Conservation (phyloP, 2,888 invertebrate genomes). For the Dicranocentrus wangi region DNA sequence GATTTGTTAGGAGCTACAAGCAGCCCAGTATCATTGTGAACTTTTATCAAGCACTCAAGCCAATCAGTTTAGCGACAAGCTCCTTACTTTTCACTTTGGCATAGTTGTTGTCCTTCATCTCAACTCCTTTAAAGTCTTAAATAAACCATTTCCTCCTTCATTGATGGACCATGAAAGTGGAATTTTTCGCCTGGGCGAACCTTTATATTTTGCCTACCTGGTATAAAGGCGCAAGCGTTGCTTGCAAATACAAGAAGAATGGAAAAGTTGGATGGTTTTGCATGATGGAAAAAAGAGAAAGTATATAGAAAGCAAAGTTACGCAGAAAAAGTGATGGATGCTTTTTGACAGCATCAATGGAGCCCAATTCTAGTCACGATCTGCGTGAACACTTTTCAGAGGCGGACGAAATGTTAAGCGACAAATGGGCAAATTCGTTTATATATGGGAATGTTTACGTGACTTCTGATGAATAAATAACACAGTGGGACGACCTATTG, state of each 20-base stretch:
- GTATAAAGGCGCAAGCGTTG: neutral
- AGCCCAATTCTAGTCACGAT: neutral
- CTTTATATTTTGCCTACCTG: neutral
- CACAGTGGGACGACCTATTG: too few relatives aligned
- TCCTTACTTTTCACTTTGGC: neutral
- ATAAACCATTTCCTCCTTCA: slow-evolving; percentile 43
- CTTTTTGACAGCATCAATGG: neutral
- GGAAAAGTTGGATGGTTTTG: neutral
- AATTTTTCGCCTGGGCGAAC: slow-evolving; percentile 36
- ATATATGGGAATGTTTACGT: too few relatives aligned
- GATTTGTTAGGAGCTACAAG: neutral
- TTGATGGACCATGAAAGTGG: slow-evolving; percentile 52
- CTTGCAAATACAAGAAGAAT: neutral
- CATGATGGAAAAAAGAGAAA: neutral
- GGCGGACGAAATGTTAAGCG: slow-evolving; percentile 9
- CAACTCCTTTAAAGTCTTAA: slow-evolving; percentile 26
- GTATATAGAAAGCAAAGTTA: neutral
- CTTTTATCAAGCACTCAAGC: neutral
- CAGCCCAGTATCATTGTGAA: too few relatives aligned
- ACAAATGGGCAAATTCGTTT: neutral
- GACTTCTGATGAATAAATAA: too few relatives aligned
- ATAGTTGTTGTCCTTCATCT: neutral
- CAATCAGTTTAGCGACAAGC: neutral
- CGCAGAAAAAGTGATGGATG: neutral
- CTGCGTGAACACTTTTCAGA: neutral